Evolutionary conservation across 92 coral and sea anemone species (phyloP), one percentile per base, ranked within the genome.

Genomic region (Galaxea fascicularis): DNA sequence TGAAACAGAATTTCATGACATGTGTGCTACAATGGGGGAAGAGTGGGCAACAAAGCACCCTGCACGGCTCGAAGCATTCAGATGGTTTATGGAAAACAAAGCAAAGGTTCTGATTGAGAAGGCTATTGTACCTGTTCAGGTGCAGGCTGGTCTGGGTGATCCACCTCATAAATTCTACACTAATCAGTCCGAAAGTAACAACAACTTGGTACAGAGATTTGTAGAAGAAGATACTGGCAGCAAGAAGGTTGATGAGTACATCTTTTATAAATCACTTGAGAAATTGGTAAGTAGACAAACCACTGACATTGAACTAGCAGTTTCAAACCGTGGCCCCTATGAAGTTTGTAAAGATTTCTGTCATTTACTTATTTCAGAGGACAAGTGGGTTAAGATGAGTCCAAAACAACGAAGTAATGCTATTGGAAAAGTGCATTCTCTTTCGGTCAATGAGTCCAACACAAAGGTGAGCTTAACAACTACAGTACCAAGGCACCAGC

Each of bases 301-400:
- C 14, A 7, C 20, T 24, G 66, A 60, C 28, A 60, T 21, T 60
- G 66, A 60, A 60, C 66, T 49, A 9, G 54, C 31, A 60, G 66
- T 60, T 21, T n/a, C 66, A 13, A 60, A 60, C 66, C 66, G 66
- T 60, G 66, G 66, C 7, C 66, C 66, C 8, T 60, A 60, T 60
- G 66, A 60, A 12, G 6, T 60, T 60, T 22, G 66, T 60, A 29
- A 60, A 11, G 0, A 60, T 21, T 60, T 13, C 66, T n/a, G 11
- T 60, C 0, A 12, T 60, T 25, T 60, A 7, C 66, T 60, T 3
- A 60, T 60, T 60, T 25, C 66, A 8, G 66, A 60, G 14, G 66
- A 21, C 66, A 60, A 25, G 29, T 60, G 66, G 29, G 13, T 21
- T 21, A 60, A 60, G 66, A 60, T n/a, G 66, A 60, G 11, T 60